Evolutionary conservation across 2,888 invertebrate species (phyloP).

Genomic region (Lochmaea capreae): DNA sequence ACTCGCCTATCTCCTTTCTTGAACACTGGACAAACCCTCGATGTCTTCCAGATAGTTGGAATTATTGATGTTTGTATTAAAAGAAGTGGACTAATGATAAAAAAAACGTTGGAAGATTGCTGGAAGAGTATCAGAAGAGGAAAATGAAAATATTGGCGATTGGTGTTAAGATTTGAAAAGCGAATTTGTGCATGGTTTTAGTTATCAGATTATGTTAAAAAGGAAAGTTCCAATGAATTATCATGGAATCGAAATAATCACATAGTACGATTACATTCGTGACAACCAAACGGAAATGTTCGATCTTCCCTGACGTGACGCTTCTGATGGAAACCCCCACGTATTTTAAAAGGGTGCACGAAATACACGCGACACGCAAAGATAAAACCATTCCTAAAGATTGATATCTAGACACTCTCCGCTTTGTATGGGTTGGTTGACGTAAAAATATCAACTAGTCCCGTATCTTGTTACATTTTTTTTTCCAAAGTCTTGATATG

Average conservation of each 20-base stretch:
- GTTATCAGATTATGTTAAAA: not conserved
- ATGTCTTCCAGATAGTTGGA: too few relatives aligned
- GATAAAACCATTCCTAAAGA: slow-evolving; percentile 43
- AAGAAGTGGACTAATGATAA: too few relatives aligned
- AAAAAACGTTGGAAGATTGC: too few relatives aligned
- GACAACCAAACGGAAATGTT: slow-evolving; percentile 28
- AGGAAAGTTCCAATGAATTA: not conserved
- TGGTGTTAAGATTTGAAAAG: too few relatives aligned
- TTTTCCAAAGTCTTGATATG: not conserved
- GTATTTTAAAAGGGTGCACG: slow-evolving; percentile 38
- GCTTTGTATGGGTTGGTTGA: slow-evolving; percentile 33
- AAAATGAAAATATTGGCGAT: too few relatives aligned
- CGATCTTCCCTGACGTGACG: slow-evolving; percentile 34
- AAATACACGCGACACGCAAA: slow-evolving; percentile 45
- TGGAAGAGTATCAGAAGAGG: too few relatives aligned
- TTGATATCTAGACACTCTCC: slow-evolving; percentile 44
- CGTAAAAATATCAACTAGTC: slow-evolving; percentile 28
- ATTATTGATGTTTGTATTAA: too few relatives aligned
- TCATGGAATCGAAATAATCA: slow-evolving; percentile 24
- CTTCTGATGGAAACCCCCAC: slow-evolving; percentile 38
- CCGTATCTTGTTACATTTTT: slow-evolving; percentile 27
- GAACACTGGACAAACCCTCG: too few relatives aligned
- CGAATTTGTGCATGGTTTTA: too few relatives aligned
- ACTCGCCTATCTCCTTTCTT: too few relatives aligned
- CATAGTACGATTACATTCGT: slow-evolving; percentile 26